Percentiles rank a stretch among this genome's conserved stretches.
Evolutionary conservation across 2,888 invertebrate genomes (phyloP).

Genomic region (Alviniconcha strummeri): DNA sequence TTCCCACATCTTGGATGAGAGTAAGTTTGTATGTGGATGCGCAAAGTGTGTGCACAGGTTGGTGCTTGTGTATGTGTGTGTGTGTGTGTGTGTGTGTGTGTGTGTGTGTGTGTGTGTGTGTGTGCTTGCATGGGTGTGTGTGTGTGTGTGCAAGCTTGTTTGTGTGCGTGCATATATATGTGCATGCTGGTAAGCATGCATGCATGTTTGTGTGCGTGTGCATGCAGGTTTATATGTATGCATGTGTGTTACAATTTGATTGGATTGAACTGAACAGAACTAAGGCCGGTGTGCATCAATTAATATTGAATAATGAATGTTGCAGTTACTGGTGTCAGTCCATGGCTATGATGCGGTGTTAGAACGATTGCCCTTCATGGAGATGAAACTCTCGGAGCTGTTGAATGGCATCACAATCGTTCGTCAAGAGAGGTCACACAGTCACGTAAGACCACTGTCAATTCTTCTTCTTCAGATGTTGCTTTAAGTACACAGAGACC

Average conservation of each 20-base stretch:
- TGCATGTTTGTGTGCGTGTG: too few relatives aligned
- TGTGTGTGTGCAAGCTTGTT: neutral
- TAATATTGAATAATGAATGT: neutral
- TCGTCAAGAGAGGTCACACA: conserved; percentile 88
- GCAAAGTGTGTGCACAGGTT: too few relatives aligned
- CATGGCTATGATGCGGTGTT: conserved; percentile 59
- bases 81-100: neutral
- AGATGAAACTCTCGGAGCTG: conserved; percentile 82
- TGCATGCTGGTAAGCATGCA: too few relatives aligned
- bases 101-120: too few relatives aligned
- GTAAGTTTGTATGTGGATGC: conserved; percentile 76
- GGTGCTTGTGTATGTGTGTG: too few relatives aligned
- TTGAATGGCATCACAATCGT: conserved; percentile 87
- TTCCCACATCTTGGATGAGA: conserved; percentile 93
- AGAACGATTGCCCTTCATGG: conserved; percentile 62
- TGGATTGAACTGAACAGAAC: too few relatives aligned
- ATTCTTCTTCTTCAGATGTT: neutral
- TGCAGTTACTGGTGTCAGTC: conserved; percentile 60
- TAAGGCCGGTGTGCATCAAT: too few relatives aligned
- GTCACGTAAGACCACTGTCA: conserved; percentile 17
- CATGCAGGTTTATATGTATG: too few relatives aligned
- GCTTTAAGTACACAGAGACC: too few relatives aligned
- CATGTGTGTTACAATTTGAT: too few relatives aligned
- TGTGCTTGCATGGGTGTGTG: too few relatives aligned
- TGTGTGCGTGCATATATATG: too few relatives aligned